Conservation (phyloP, 2,888 invertebrate species). For the Lasius fuliginosus region DNA sequence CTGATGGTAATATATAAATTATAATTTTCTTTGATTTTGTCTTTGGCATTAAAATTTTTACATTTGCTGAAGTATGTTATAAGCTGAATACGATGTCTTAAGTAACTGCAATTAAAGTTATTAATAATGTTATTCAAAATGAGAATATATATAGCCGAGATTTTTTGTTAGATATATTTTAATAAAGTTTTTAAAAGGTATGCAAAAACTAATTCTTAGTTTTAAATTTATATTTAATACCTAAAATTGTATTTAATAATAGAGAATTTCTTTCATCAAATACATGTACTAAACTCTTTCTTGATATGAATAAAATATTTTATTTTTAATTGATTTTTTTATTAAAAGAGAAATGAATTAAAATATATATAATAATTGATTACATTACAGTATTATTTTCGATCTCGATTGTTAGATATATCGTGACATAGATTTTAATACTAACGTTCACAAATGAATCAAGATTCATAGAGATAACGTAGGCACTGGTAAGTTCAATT, state of each 20-base stretch:
- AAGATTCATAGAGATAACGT: slow-evolving; percentile 65
- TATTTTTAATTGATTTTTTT: neutral
- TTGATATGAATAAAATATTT: neutral
- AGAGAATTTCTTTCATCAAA: neutral
- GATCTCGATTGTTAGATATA: neutral
- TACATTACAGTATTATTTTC: neutral
- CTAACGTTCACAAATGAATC: slow-evolving; percentile 67
- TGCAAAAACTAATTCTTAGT: neutral
- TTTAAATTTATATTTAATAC: neutral
- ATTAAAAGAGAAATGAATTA: neutral
- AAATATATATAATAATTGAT: neutral
- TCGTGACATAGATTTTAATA: slow-evolving; percentile 22
- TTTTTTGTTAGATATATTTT: neutral
- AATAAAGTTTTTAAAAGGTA: neutral
- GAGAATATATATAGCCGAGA: neutral
- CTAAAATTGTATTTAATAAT: neutral
- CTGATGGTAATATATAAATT: neutral
- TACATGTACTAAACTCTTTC: neutral
- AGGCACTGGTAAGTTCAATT: slow-evolving; percentile 62
- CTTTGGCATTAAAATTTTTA: neutral
- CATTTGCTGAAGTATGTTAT: slow-evolving; percentile 44
- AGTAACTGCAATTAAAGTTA: slow-evolving; percentile 47
- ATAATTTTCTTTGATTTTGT: neutral
- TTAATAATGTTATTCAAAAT: neutral
- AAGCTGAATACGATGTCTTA: slow-evolving; percentile 57